A percentile compares a stretch with the other conserved stretches of the same genome.
phyloP scores from a whole-genome alignment of 2,888 invertebrate species.

The Leptarthrus brevirostris region DNA sequence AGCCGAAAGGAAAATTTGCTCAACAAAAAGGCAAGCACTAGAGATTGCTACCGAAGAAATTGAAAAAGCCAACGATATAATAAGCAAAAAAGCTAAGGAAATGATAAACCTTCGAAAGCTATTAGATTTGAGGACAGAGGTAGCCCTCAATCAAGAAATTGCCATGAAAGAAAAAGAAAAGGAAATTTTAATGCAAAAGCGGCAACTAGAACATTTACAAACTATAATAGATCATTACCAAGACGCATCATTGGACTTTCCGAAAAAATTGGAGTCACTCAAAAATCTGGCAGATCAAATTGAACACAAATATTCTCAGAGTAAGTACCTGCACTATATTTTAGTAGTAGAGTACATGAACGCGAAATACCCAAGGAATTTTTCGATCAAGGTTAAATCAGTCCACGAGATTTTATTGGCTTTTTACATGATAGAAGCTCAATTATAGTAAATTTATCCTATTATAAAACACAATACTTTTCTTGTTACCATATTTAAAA shows the following conservation, averaged over 20 bases:
- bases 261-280: slow-evolving; percentile 62
- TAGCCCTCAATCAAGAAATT: slow-evolving; percentile 64
- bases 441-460: no score
- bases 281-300: slow-evolving; percentile 60
- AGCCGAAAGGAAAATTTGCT: slow-evolving; percentile 65
- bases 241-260: slow-evolving; percentile 58
- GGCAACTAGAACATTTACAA: slow-evolving; percentile 58
- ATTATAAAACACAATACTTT: no score
- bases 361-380: no score
- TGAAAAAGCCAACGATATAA: slow-evolving; percentile 65
- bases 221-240: slow-evolving; percentile 59
- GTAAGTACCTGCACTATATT: no score
- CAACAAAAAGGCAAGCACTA: slow-evolving; percentile 64
- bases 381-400: no score
- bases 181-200: slow-evolving; percentile 57
- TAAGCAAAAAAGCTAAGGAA: slow-evolving; percentile 63
- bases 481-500: no score
- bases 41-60: slow-evolving; percentile 66
- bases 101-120: slow-evolving; percentile 61
- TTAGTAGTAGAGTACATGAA: no score
- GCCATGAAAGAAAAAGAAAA: slow-evolving; percentile 62
- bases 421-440: no score
- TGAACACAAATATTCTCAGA: slow-evolving; percentile 63
- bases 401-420: no score
- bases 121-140: slow-evolving; percentile 63